Percentiles rank a stretch among this genome's conserved stretches.
Evolutionary conservation across 2,888 invertebrate genomes (phyloP).

Genomic region (Mythimna pallens): DNA sequence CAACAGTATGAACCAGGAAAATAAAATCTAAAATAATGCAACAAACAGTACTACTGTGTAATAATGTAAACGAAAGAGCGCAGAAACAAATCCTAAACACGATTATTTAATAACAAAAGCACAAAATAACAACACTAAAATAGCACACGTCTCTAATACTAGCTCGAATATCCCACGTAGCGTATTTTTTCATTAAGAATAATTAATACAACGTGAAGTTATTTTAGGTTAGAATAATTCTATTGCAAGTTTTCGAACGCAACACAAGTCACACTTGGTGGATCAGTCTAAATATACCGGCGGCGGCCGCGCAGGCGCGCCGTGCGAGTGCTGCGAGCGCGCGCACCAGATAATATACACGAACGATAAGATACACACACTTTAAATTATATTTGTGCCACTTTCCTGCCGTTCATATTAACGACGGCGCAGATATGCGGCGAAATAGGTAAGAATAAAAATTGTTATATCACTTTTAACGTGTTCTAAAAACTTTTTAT

Average conservation of each 20-base stretch:
- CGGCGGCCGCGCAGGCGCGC: slow-evolving; percentile 84
- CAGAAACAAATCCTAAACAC: background rate
- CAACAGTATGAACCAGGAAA: background rate
- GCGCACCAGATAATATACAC: slow-evolving; percentile 80
- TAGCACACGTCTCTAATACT: slow-evolving; percentile 26
- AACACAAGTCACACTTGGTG: slow-evolving; percentile 80
- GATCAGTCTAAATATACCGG: slow-evolving; percentile 89
- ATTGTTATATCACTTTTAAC: slow-evolving; percentile 65
- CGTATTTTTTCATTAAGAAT: slow-evolving; percentile 58
- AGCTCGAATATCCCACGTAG: slow-evolving; percentile 53
- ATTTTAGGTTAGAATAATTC: slow-evolving; percentile 74
- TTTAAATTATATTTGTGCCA: slow-evolving; percentile 77
- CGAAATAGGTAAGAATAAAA: slow-evolving; percentile 85
- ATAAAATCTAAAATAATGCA: slow-evolving; percentile 18
- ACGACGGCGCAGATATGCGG: slow-evolving; percentile 81
- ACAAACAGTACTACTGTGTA: background rate
- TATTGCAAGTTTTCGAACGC: slow-evolving; percentile 77
- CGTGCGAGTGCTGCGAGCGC: slow-evolving; percentile 75
- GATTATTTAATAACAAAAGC: background rate
- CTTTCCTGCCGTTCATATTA: slow-evolving; percentile 69
- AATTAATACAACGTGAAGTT: slow-evolving; percentile 64
- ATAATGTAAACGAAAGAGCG: slow-evolving; percentile 1
- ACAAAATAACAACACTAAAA: slow-evolving; percentile 19
- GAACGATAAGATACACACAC: slow-evolving; percentile 85
- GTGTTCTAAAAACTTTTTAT: slow-evolving; percentile 72